phyloP scores from a whole-genome alignment of 2,888 invertebrate genomes.

The Spialia ferax region DNA sequence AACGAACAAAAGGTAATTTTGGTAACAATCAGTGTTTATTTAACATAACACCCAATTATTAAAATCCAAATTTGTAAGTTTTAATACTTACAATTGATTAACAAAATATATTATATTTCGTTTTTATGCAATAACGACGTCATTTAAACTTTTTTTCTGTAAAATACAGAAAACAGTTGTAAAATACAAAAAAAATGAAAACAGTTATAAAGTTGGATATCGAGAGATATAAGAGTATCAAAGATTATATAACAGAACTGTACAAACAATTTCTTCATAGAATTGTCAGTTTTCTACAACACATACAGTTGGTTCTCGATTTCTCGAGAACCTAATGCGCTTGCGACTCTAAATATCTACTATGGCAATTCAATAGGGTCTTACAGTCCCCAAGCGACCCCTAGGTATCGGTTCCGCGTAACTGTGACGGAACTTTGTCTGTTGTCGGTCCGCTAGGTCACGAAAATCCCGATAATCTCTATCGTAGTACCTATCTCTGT shows the following conservation, averaged over 20 bases:
- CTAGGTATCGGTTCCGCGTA: constrained; percentile 89
- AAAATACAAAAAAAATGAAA: neutral
- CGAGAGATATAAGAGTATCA: constrained; percentile 22
- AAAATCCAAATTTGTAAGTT: neutral
- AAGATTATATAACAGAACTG: constrained; percentile 27
- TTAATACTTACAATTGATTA: neutral
- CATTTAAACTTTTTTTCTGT: neutral
- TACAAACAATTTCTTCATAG: constrained; percentile 17
- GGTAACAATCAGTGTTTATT: neutral
- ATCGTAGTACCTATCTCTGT: constrained; percentile 76
- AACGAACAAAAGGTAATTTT: neutral
- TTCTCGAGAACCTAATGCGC: neutral
- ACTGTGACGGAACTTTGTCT: constrained; percentile 87
- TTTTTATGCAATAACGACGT: no score
- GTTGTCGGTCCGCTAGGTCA: constrained; percentile 72
- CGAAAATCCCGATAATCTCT: constrained; percentile 78
- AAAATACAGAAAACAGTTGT: neutral
- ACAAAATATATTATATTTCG: no score
- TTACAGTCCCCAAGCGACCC: constrained; percentile 79
- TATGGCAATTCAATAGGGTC: constrained; percentile 84
- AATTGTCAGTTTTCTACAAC: neutral
- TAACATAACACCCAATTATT: neutral
- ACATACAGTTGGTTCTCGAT: neutral
- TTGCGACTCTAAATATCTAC: constrained; percentile 57
- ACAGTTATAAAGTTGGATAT: neutral